Evolutionary conservation across 1,140 invertebrate species (phyloP), one percentile per base, ranked within the genome.

Genomic region (Teleogryllus occipitalis): DNA sequence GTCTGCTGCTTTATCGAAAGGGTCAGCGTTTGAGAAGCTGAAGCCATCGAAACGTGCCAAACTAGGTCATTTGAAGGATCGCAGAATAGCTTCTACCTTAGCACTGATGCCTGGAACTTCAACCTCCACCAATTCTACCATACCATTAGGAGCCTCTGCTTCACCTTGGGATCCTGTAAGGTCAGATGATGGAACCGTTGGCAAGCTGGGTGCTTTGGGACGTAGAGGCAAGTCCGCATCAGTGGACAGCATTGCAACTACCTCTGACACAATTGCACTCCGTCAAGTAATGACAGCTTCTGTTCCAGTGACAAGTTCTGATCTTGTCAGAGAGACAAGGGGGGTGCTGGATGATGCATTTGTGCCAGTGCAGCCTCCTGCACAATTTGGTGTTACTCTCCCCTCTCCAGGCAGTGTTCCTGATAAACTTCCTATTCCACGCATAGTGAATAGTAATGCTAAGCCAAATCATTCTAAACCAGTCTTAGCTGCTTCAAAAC

Each of bases 391-490:
- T 65, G 10, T 65, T 65, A 10, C 54, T 65, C 54, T 65, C 18
- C 54, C 54, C 3, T 65, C 54, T 65, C 7, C 54, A 65, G 18
- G 54, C 18, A 14, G 54, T 65, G 39, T 77, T 39, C 18, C 21
- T n/a, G 48, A 77, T 47, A 77, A 77, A 47, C 76, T 77, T 77
- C 76, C 76, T 39, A 78, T 48, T 54, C 54, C 54, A 14, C 54
- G 54, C 7, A 65, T 65, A 18, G 18, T 65, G 10, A 65, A 65
- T 65, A 65, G 54, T 65, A 65, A 65, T 65, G 10, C 54, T 65
- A 65, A 18, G 18, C 10, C 54, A 14, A 65, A 65, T 7, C 5
- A 39, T 39, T 65, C 54, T 14, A 65, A 65, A 18, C 54, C 54
- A 65, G 10, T 65, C 18, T 10, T 65, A 14, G 10, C 54, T 65